phyloP scores from a whole-genome alignment of 2,888 invertebrate species.

The Melangyna quadrimaculata region DNA sequence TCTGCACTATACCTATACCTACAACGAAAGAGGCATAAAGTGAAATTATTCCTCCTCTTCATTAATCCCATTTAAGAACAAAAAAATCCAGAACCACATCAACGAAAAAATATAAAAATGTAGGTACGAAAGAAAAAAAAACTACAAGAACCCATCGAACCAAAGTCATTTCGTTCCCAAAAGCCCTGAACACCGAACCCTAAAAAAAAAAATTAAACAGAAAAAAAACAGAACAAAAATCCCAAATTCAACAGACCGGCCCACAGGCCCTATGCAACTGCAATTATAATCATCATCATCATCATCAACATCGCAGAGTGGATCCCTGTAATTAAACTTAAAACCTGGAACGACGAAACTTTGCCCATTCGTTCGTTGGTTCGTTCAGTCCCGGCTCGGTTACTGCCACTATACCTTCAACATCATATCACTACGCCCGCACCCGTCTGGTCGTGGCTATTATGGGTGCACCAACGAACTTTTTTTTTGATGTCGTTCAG shows the following conservation, averaged over 20 bases:
- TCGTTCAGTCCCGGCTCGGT: conserved; percentile 29
- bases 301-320: conserved; percentile 57
- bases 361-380: conserved; percentile 40
- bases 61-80: conserved; percentile 68
- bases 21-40: not conserved
- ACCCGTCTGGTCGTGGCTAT: not conserved
- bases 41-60: conserved; percentile 71
- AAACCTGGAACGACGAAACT: conserved; percentile 70
- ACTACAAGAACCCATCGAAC: conserved; percentile 20
- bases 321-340: conserved; percentile 72
- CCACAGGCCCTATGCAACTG: conserved; percentile 68
- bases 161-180: conserved; percentile 47
- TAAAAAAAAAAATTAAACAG: not conserved
- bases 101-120: not conserved
- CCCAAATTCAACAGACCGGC: conserved; percentile 67
- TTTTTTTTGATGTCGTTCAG: conserved; percentile 61
- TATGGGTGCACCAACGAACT: conserved; percentile 30
- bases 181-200: conserved; percentile 31
- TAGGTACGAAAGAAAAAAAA: not conserved
- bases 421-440: not conserved
- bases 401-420: conserved; percentile 23
- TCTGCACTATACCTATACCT: not conserved
- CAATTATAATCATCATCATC: conserved; percentile 71
- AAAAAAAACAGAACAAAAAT: conserved; percentile 53
- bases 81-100: conserved; percentile 25